These are phyloP conservation scores for Idaea straminata DNA, from an alignment of 2,888 invertebrate species.

Conservation along the genomic window DNA sequence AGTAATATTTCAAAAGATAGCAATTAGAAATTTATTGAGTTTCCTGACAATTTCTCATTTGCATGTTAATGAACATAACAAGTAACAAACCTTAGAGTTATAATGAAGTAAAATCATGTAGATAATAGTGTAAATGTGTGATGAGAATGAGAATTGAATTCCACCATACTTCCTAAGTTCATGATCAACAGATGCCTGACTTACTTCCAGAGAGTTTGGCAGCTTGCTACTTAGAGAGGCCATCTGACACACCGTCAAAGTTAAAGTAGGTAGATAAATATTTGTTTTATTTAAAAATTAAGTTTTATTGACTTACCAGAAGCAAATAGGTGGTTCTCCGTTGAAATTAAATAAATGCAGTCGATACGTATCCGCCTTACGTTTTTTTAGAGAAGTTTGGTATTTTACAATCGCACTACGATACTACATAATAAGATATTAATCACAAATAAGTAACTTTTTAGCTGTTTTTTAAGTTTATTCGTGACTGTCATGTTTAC, in stretches of 20 bases:
- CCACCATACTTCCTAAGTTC: too few species aligned
- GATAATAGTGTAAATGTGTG: too few species aligned
- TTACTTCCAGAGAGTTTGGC: too few species aligned
- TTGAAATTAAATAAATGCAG: constrained; percentile 8
- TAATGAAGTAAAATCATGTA: too few species aligned
- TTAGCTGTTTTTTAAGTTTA: background rate
- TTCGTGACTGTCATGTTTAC: background rate
- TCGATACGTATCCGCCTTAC: background rate
- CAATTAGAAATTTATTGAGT: background rate
- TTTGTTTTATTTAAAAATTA: too few species aligned
- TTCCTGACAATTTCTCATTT: background rate
- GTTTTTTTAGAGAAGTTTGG: background rate
- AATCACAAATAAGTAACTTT: background rate
- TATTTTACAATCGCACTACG: background rate
- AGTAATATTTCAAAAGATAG: background rate
- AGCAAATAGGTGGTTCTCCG: background rate
- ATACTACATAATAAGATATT: too few species aligned
- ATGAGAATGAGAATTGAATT: too few species aligned
- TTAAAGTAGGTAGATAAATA: too few species aligned
- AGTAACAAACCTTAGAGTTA: background rate
- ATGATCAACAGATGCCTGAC: too few species aligned
- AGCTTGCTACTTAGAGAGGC: too few species aligned
- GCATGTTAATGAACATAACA: background rate
- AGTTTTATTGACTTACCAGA: background rate
- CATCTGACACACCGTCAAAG: too few species aligned